These are phyloP conservation scores for Clinocottus analis DNA, from an alignment of 2,113 vertebrate species.

Conservation along the genomic window DNA sequence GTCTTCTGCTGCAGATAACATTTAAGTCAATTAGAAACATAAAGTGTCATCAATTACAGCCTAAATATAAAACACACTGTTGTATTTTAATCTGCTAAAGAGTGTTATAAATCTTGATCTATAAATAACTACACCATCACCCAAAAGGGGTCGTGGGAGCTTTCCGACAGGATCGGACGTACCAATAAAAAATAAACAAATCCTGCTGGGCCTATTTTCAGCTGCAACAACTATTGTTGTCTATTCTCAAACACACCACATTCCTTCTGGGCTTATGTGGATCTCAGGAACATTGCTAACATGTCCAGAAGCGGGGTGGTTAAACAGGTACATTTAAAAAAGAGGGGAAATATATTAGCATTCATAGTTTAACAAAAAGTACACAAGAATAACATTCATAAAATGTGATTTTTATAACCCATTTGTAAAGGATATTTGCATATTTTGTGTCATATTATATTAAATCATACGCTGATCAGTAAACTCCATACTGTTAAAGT, in stretches of 20 bases:
- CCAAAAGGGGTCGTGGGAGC: conserved; percentile 27
- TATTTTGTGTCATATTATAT: background rate
- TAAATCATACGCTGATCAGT: background rate
- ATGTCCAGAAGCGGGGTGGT: background rate
- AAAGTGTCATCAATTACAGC: conserved; percentile 14
- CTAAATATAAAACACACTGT: conserved; percentile 2
- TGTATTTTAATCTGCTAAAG: background rate
- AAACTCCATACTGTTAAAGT: background rate
- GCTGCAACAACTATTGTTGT: conserved; percentile 26
- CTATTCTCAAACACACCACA: conserved; percentile 15
- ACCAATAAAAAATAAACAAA: conserved; percentile 17
- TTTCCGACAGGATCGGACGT: conserved; percentile 27
- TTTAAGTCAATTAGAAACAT: conserved; percentile 51
- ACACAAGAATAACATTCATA: too few relatives aligned
- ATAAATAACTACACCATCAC: conserved; percentile 19
- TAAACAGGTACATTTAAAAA: conserved; percentile 4
- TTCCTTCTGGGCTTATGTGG: conserved; percentile 20
- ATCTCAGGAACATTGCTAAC: conserved; percentile 1
- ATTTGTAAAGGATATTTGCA: too few relatives aligned
- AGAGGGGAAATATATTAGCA: background rate
- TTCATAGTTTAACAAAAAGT: background rate
- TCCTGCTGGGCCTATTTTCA: conserved; percentile 18
- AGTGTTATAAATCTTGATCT: background rate
- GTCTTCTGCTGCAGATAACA: conserved; percentile 87
- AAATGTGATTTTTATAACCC: background rate